Conservation (phyloP, 2,888 invertebrate genomes). For the Phengaris arion region DNA sequence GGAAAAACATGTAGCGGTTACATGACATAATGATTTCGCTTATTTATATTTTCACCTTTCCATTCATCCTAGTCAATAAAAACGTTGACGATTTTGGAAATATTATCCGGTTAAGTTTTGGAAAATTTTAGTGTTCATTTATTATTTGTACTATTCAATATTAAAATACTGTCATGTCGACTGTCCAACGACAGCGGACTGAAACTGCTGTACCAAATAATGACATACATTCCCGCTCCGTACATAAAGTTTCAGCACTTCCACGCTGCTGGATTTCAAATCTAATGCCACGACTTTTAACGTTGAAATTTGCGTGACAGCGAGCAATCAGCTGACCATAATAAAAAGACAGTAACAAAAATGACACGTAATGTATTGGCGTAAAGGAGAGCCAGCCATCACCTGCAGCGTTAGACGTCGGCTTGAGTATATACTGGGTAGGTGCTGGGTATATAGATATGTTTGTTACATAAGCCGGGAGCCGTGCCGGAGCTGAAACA, state of each 20-base stretch:
- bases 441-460: slow-evolving; percentile 47
- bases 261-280: background rate
- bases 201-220: background rate
- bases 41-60: too few species aligned
- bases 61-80: too few species aligned
- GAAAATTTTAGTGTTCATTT: too few species aligned
- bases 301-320: background rate
- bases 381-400: slow-evolving; percentile 36
- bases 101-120: too few species aligned
- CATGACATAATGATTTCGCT: too few species aligned
- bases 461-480: slow-evolving; percentile 69
- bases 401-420: slow-evolving; percentile 39
- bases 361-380: slow-evolving; percentile 29
- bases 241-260: background rate
- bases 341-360: slow-evolving; percentile 26
- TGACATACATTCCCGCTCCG: slow-evolving; percentile 9
- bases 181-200: background rate
- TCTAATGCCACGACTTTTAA: slow-evolving; percentile 25
- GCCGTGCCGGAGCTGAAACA: slow-evolving; percentile 73
- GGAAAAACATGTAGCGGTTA: too few species aligned
- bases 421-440: slow-evolving; percentile 20
- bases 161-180: slow-evolving; percentile 15
- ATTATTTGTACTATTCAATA: background rate
- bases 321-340: slow-evolving; percentile 26
- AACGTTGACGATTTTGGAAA: too few species aligned